These are phyloP conservation scores for Gallinago undulata DNA, from an alignment of 2,113 vertebrate species.

Conservation along the genomic window DNA sequence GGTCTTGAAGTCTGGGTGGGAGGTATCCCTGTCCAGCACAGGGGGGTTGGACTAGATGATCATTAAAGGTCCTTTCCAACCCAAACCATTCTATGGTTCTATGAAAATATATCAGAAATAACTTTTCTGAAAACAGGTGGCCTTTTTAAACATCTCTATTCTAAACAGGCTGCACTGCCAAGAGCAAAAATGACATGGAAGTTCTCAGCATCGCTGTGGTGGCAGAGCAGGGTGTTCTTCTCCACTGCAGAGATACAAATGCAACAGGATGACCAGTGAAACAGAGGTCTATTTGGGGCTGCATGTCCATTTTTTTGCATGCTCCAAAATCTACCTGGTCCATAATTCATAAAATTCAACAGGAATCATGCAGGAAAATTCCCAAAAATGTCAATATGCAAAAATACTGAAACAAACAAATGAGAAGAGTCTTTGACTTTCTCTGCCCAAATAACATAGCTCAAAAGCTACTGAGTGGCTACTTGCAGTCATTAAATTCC, in stretches of 20 bases:
- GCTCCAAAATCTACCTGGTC: not conserved
- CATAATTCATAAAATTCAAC: not conserved
- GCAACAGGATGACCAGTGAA: not conserved
- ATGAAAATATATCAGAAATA: not conserved
- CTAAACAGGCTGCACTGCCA: not conserved
- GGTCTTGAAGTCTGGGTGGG: too few species aligned
- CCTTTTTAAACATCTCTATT: not conserved
- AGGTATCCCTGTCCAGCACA: not conserved
- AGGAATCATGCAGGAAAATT: not conserved
- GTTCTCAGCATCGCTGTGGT: rapidly evolving
- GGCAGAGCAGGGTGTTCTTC: not conserved
- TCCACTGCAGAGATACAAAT: not conserved
- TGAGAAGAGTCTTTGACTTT: not conserved
- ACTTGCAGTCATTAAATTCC: not conserved
- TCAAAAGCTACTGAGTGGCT: not conserved
- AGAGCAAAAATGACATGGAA: not conserved
- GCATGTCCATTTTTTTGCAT: not conserved
- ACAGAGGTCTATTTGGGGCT: not conserved
- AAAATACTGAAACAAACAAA: not conserved
- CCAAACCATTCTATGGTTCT: not conserved
- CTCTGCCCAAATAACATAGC: not conserved
- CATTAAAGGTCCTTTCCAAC: not conserved
- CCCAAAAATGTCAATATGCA: not conserved
- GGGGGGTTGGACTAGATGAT: not conserved
- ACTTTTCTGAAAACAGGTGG: not conserved